These are phyloP conservation scores for Scomber scombrus DNA, from an alignment of 2,113 vertebrate genomes.

Conservation along the genomic window DNA sequence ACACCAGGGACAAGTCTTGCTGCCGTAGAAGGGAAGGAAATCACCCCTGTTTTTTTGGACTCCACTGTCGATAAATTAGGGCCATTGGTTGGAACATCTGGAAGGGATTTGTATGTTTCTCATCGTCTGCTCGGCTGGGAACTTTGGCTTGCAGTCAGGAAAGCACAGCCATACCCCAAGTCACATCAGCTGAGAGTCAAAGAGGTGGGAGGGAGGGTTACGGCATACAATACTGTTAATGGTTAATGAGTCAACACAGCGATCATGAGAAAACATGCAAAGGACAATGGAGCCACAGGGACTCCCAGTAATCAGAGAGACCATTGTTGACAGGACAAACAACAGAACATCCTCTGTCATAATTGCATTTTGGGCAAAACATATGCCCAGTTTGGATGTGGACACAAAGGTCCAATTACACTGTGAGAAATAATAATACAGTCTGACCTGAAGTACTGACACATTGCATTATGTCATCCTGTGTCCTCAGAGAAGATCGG, in stretches of 20 bases:
- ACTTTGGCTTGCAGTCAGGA: constrained; percentile 63
- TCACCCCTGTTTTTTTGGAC: constrained; percentile 32
- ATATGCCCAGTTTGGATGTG: too few relatives aligned
- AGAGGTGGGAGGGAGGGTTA: constrained; percentile 30
- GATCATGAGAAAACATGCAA: constrained; percentile 60
- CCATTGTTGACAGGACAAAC: not conserved
- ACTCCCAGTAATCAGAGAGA: constrained; percentile 26
- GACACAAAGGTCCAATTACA: not conserved
- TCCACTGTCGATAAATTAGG: constrained; percentile 47
- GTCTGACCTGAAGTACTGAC: too few relatives aligned
- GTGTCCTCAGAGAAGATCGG: too few relatives aligned
- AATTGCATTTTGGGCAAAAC: not conserved
- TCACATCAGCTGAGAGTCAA: constrained; percentile 64
- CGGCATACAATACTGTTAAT: constrained; percentile 34
- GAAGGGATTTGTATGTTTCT: constrained; percentile 78
- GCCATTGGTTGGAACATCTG: constrained; percentile 74
- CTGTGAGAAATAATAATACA: too few relatives aligned
- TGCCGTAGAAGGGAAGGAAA: constrained; percentile 55
- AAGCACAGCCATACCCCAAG: constrained; percentile 39
- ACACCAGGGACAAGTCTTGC: constrained; percentile 15
- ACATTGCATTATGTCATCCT: too few relatives aligned
- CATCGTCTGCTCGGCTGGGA: constrained; percentile 69
- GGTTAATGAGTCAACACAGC: constrained; percentile 45
- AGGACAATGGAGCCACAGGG: constrained; percentile 5
- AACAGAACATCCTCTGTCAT: not conserved